Base-by-base conservation (phyloP, 1,140 invertebrate species). In the Drosophila oshimai region DNA sequence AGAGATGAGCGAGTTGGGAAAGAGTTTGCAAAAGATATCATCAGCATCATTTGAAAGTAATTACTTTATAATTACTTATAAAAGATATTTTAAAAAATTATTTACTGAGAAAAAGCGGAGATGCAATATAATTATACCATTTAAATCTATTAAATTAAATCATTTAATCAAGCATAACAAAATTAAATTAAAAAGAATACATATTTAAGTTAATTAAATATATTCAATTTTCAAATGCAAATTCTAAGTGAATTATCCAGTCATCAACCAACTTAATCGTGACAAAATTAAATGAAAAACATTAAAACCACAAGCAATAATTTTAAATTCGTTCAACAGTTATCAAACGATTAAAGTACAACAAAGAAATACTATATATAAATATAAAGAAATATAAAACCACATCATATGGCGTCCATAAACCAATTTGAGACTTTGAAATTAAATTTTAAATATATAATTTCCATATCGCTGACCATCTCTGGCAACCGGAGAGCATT, bases 401-500 rank as follows among this genome's bases (percentile, higher is more conserved):
- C 12, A 0, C 18, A 17, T 53, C 24, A 29, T 12, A 60, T 57
- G 10, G 50, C 26, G 10, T 0, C 13, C n/a, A 24, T 55, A 57
- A 57, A 24, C 28, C 53, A 18, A 20, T 57, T 57, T 53, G 6
- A 53, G 31, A n/a, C n/a, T n/a, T 26, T 3, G 4, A 18, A 62
- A 62, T 62, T 60, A 62, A 62, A 60, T 62, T n/a, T n/a, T 62
- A 22, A 34, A 60, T 36, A 36, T 45, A 2, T 61, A 44, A 60
- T 60, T 60, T 54, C 54, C 54, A 61, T 58, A 58, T 42, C 36
- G 36, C 15, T 6, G 22, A 7, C 17, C 60, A 65, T 64, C 61
- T 62, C 61, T 47, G 42, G 24, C 13, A 22, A 24, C 10, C 18
- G 42, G 26, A 75, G 71, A 55, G 67, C 74, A 77, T 68, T 80